phyloP scores from a whole-genome alignment of 1,140 invertebrate genomes.

The Rhyzopertha dominica region DNA sequence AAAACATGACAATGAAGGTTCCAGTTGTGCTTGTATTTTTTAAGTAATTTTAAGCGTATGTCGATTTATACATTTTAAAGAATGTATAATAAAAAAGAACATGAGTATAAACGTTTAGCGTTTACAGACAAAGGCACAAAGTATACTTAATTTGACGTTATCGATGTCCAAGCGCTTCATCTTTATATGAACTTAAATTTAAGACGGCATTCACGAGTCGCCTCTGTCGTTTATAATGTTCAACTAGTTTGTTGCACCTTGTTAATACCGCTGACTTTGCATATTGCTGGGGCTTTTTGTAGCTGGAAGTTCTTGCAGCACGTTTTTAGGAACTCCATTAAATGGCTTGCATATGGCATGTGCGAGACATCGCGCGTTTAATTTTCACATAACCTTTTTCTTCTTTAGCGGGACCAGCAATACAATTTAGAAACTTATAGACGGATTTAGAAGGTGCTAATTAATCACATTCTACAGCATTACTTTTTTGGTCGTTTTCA shows the following conservation, averaged over 20 bases:
- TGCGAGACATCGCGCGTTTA: conserved; percentile 29
- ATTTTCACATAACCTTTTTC: conserved; percentile 32
- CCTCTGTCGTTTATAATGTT: conserved; percentile 21
- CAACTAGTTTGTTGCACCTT: conserved; percentile 42
- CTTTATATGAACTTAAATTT: too few species aligned
- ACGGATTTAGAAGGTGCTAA: conserved; percentile 25
- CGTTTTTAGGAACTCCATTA: conserved; percentile 37
- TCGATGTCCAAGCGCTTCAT: too few species aligned
- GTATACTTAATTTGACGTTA: too few species aligned
- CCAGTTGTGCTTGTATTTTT: too few species aligned
- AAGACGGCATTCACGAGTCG: conserved; percentile 20
- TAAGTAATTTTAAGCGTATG: too few species aligned
- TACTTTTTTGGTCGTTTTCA: not conserved
- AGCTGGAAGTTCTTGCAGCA: conserved; percentile 22
- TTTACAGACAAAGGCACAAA: too few species aligned
- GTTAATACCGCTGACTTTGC: conserved; percentile 45
- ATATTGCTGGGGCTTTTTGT: conserved; percentile 38
- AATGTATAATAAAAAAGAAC: too few species aligned
- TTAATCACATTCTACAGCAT: conserved; percentile 22
- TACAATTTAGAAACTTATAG: conserved; percentile 28
- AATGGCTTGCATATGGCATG: conserved; percentile 36
- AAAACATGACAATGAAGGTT: too few species aligned
- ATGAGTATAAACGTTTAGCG: too few species aligned
- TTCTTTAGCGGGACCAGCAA: conserved; percentile 13
- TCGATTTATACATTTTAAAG: too few species aligned